A percentile compares a stretch with the other conserved stretches of the same genome.
These are phyloP conservation scores for Aepyceros melampus DNA, from an alignment of 2,113 vertebrate genomes.

Conservation along the genomic window DNA sequence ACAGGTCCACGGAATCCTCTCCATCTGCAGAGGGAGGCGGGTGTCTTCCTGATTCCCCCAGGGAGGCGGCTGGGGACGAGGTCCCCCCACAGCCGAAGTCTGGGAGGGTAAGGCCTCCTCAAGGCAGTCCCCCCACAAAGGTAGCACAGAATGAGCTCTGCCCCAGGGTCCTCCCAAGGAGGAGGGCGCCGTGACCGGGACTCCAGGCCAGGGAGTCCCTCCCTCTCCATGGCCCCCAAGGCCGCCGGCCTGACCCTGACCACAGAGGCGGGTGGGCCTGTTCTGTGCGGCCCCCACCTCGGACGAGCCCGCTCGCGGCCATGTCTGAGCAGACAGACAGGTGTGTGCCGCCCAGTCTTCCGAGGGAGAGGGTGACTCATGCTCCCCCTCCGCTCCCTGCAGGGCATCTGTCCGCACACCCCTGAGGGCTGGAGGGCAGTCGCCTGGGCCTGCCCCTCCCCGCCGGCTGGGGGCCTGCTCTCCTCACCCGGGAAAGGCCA, in stretches of 20 bases:
- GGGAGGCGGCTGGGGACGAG: rapidly evolving
- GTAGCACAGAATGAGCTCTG: rapidly evolving
- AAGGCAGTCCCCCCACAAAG: too few species aligned
- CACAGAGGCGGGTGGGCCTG: rapidly evolving
- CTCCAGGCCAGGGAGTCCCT: too few species aligned
- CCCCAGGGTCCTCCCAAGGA: not conserved
- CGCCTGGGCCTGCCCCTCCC: too few species aligned
- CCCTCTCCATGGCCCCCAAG: rapidly evolving
- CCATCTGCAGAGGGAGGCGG: not conserved
- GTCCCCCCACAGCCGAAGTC: rapidly evolving
- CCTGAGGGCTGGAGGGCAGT: too few species aligned
- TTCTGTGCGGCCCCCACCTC: rapidly evolving
- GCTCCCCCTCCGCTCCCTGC: rapidly evolving
- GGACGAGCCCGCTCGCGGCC: rapidly evolving
- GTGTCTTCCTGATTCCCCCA: not conserved
- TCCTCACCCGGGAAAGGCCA: too few species aligned
- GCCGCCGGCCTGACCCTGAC: not conserved
- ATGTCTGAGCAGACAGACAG: rapidly evolving
- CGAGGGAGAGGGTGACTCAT: rapidly evolving
- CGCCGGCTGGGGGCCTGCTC: too few species aligned
- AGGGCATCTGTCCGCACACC: rapidly evolving
- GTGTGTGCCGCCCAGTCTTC: not conserved
- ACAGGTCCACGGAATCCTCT: not conserved
- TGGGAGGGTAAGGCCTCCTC: rapidly evolving
- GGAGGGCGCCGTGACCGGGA: rapidly evolving